phyloP scores from a whole-genome alignment of 2,113 vertebrate genomes.

The Spea bombifrons region DNA sequence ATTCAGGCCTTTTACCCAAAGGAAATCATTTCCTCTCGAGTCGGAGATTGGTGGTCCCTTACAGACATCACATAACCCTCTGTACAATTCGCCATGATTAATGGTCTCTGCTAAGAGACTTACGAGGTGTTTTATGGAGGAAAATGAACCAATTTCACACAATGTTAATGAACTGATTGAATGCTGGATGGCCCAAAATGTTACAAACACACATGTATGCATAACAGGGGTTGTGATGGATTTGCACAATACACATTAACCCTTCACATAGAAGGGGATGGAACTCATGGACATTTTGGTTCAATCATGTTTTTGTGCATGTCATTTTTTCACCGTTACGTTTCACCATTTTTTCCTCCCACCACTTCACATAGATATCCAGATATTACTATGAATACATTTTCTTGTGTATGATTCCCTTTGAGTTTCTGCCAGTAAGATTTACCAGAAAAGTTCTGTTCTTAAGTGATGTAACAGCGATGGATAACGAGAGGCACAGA shows the following conservation, averaged over 20 bases:
- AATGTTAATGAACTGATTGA: slow-evolving; percentile 51
- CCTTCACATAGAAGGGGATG: neutral
- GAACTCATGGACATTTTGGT: no score
- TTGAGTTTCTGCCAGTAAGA: no score
- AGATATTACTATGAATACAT: no score
- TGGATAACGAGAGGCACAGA: no score
- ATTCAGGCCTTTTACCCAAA: slow-evolving; percentile 60
- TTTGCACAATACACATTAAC: slow-evolving; percentile 15
- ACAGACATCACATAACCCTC: slow-evolving; percentile 55
- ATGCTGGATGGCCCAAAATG: slow-evolving; percentile 29
- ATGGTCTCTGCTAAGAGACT: slow-evolving; percentile 57
- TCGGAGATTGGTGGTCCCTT: slow-evolving; percentile 59
- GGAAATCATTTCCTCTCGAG: slow-evolving; percentile 62
- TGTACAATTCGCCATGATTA: slow-evolving; percentile 58
- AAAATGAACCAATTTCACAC: slow-evolving; percentile 59
- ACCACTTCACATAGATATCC: no score
- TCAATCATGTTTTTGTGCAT: no score
- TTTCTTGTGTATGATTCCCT: no score
- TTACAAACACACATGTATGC: neutral
- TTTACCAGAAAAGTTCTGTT: no score
- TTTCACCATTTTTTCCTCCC: no score
- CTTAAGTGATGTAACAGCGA: no score
- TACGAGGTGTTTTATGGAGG: slow-evolving; percentile 60
- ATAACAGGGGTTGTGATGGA: neutral
- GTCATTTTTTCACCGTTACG: no score